phyloP scores from a whole-genome alignment of 2,797 vertebrate species.

The Oryzias sinensis region DNA sequence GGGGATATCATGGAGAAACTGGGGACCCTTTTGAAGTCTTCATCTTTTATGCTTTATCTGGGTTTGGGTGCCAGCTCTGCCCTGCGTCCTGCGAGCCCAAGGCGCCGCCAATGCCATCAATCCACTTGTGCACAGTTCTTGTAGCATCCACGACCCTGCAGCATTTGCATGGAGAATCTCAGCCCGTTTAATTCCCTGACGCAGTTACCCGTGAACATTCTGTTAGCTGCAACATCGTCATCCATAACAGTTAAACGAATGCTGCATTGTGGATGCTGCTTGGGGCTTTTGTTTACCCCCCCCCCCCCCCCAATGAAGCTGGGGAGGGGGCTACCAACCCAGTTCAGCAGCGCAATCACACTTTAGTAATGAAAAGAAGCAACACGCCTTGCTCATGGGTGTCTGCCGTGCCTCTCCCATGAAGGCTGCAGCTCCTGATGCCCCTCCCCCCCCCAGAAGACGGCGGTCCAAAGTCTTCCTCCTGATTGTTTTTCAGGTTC shows the following conservation, averaged over 20 bases:
- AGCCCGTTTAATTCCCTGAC: conserved; percentile 59
- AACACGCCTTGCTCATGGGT: conserved; percentile 30
- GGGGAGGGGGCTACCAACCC: conserved; percentile 33
- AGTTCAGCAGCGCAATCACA: conserved; percentile 45
- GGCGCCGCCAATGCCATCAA: conserved; percentile 33
- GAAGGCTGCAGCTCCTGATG: conserved; percentile 10
- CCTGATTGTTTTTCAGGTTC: too few species aligned
- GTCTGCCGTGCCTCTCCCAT: conserved; percentile 34
- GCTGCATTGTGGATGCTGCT: conserved; percentile 43
- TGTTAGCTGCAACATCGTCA: conserved; percentile 61
- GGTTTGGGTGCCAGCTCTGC: conserved; percentile 34
- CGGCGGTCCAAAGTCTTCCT: too few species aligned
- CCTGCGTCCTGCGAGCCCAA: conserved; percentile 28
- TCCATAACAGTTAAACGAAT: conserved; percentile 60
- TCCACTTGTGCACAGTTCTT: conserved; percentile 44
- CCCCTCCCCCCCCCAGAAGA: too few species aligned
- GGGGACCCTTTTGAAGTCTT: conserved; percentile 55
- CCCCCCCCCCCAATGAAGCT: conserved; percentile 40
- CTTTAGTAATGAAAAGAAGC: conserved; percentile 46
- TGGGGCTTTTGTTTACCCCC: conserved; percentile 56
- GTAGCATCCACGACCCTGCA: conserved; percentile 46
- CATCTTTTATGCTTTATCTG: conserved; percentile 46
- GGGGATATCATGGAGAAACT: conserved; percentile 7
- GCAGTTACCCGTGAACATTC: conserved; percentile 63
- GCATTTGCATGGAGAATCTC: conserved; percentile 47